Percentiles rank a stretch among this genome's conserved stretches.
Evolutionary conservation across 1,140 invertebrate species (phyloP).

Genomic region (Aphidius gifuensis): DNA sequence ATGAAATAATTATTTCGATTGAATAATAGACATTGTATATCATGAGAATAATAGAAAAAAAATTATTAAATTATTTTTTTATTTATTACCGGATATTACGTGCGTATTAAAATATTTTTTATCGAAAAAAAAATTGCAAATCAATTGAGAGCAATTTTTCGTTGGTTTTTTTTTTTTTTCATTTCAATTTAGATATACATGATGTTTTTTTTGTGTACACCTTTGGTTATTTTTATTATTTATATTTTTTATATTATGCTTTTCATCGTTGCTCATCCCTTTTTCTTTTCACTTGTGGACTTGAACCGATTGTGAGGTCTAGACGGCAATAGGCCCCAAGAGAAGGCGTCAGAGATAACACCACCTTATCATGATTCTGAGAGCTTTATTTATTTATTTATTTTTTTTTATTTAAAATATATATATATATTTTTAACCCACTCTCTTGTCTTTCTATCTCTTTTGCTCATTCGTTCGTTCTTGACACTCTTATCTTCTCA

Average conservation of each 20-base stretch:
- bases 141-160: too few relatives aligned
- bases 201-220: too few relatives aligned
- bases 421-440: neutral
- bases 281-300: constrained; percentile 8
- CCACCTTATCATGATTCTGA: constrained; percentile 20
- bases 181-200: too few relatives aligned
- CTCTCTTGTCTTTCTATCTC: neutral
- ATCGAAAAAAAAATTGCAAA: too few relatives aligned
- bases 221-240: neutral
- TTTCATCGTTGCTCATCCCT: neutral
- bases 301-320: constrained; percentile 1
- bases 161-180: too few relatives aligned
- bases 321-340: constrained; percentile 18
- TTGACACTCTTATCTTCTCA: constrained; percentile 20
- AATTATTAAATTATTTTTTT: too few relatives aligned
- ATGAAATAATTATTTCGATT: too few relatives aligned
- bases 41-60: too few relatives aligned
- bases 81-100: too few relatives aligned
- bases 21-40: too few relatives aligned
- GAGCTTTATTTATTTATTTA: constrained; percentile 8
- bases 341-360: constrained; percentile 21
- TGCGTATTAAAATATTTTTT: too few relatives aligned
- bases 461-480: neutral
- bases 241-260: neutral
- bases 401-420: neutral